A percentile compares a stretch with the other conserved stretches of the same genome.
Conservation (phyloP, 2,113 vertebrate genomes). For the Erpornis zantholeuca region DNA sequence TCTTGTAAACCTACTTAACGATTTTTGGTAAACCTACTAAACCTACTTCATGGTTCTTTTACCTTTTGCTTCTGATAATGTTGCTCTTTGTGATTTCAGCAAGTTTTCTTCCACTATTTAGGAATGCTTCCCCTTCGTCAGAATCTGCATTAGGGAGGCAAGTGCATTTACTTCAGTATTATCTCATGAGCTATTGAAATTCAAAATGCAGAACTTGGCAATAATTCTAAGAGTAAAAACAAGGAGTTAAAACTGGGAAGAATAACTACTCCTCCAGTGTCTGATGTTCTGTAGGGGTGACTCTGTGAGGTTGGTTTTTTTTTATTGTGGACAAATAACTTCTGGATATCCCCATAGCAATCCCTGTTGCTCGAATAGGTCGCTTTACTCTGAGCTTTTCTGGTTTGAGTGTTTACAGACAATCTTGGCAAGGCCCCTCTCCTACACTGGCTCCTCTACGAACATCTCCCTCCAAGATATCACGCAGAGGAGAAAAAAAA, state of each 20-base stretch:
- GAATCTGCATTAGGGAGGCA: not conserved
- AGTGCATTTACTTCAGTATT: not conserved
- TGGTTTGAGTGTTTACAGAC: not conserved
- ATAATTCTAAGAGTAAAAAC: not conserved
- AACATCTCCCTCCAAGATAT: not conserved
- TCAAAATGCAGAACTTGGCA: not conserved
- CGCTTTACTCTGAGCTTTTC: not conserved
- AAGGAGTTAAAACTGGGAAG: not conserved
- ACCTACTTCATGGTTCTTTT: not conserved
- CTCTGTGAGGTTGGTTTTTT: not conserved
- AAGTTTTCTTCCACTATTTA: not conserved
- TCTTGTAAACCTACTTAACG: not conserved
- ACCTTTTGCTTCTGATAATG: not conserved
- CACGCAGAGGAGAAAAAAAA: not conserved
- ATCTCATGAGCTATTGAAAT: not conserved
- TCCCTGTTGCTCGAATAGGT: not conserved
- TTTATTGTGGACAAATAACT: not conserved
- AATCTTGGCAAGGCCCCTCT: not conserved
- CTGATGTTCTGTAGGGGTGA: not conserved
- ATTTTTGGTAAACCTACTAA: not conserved
- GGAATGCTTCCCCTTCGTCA: not conserved
- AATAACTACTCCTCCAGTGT: fast-evolving
- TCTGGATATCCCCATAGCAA: not conserved
- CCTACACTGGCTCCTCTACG: not conserved
- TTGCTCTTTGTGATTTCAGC: not conserved